A percentile compares a stretch with the other conserved stretches of the same genome.
Evolutionary conservation across 2,113 vertebrate species (phyloP).

Genomic region (Campylomormyrus numenius): DNA sequence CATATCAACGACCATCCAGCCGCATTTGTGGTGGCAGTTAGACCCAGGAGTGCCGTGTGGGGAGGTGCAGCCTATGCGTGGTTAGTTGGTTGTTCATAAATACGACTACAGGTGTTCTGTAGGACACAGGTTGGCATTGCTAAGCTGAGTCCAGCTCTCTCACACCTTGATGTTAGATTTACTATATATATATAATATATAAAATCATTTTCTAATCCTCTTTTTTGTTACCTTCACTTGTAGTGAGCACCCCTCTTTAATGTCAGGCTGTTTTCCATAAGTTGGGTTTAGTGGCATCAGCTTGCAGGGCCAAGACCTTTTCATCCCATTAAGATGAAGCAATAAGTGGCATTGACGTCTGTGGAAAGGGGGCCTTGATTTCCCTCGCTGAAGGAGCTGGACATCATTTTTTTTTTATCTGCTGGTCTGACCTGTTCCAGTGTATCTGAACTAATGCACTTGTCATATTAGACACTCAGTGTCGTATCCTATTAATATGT

Average conservation of each 20-base stretch:
- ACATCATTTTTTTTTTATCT: neutral
- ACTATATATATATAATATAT: neutral
- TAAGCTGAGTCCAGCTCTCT: constrained; percentile 62
- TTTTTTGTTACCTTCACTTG: constrained; percentile 35
- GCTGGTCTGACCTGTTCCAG: neutral
- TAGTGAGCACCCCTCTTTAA: constrained; percentile 25
- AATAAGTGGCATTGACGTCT: constrained; percentile 64
- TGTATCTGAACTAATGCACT: neutral
- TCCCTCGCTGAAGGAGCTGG: constrained; percentile 6
- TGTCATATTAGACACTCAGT: neutral
- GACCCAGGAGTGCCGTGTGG: neutral
- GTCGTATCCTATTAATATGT: neutral
- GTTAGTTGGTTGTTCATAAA: constrained; percentile 19
- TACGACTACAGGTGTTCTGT: constrained; percentile 37
- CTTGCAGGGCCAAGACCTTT: constrained; percentile 73
- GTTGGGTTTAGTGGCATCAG: constrained; percentile 62
- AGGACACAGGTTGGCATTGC: constrained; percentile 52
- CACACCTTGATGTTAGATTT: neutral
- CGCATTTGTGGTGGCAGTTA: neutral
- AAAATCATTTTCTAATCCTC: constrained; percentile 57
- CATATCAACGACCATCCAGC: neutral
- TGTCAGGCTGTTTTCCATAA: constrained; percentile 32
- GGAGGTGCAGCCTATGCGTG: neutral
- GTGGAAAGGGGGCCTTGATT: constrained; percentile 8
- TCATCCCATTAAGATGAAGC: constrained; percentile 80